Evolutionary conservation across 2,113 vertebrate genomes (phyloP), one percentile per base, ranked within the genome.

Genomic region (Gymnobelideus leadbeateri): DNA sequence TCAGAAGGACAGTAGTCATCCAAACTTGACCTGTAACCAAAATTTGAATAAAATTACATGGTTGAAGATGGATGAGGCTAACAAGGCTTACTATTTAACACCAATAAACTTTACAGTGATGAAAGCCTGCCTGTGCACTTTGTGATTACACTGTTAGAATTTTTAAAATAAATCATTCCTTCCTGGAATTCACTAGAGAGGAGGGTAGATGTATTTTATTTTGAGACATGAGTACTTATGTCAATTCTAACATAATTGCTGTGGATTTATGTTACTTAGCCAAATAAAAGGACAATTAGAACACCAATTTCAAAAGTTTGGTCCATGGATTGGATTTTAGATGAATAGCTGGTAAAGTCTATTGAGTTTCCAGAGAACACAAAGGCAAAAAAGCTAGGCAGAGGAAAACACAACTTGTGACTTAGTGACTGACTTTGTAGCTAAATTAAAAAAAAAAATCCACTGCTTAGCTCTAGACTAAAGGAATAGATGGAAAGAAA

Each of bases 1-100:
- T 99, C 99, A n/a, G 98, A 97, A 52, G 99, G 99, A 95, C 99
- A 99, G 96, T 99, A 99, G n/a, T 99, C 99, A 98, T 99, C 99
- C 55, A 99, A 98, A 98, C 99, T 99, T 92, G 99, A 99, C 97
- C 99, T 99, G 98, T 14, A 94, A 91, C 91, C 92, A 90, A 94
- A 68, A 89, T 3, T 95, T 53, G 91, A 93, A 94, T 61, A 94
- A 68, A 95, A 93, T 57, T 8, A 57, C 8, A 54, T 89, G 97
- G 37, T 2, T 84, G n/a, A 97, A 91, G 49, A 93, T 84, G 11
- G 47, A 96, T 54, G 19, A 91, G 50, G 54, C n/a, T 57, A 77
- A 19, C 12, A 84, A 3, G 57, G 16, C n/a, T 28, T 23, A 19
- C 14, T 77, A n/a, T 19, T 77, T 84, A 43, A 84, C n/a, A 0